A percentile compares a stretch with the other conserved stretches of the same genome.
Conservation (phyloP, 2,113 vertebrate species). For the Antechinus flavipes region DNA sequence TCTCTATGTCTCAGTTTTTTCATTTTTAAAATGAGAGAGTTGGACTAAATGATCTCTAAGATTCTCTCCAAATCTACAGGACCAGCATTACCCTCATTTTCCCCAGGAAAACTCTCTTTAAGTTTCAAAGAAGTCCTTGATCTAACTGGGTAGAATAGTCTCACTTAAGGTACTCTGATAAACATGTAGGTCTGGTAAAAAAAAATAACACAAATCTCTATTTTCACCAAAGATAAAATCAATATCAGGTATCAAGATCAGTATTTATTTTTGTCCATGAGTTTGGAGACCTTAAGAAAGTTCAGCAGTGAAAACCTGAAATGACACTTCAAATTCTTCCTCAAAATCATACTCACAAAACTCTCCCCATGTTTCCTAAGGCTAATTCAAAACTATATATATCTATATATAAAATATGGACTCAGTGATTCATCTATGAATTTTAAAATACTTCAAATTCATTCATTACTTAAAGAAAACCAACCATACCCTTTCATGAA, state of each 20-base stretch:
- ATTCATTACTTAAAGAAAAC: not conserved
- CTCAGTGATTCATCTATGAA: not conserved
- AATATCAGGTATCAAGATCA: not conserved
- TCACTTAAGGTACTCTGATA: not conserved
- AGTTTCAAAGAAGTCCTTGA: not conserved
- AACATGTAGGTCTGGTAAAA: not conserved
- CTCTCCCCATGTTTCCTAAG: not conserved
- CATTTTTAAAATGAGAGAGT: not conserved
- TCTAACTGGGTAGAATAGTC: not conserved
- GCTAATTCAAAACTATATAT: not conserved
- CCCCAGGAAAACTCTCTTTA: not conserved
- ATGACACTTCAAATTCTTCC: not conserved
- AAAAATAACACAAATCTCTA: not conserved
- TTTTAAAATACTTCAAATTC: not conserved
- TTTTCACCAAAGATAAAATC: not conserved
- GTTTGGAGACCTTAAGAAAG: not conserved
- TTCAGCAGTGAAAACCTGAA: not conserved
- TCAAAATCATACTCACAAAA: not conserved
- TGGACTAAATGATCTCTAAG: not conserved
- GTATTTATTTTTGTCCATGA: not conserved
- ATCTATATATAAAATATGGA: not conserved
- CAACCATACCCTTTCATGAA: not conserved
- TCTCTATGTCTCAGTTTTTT: not conserved
- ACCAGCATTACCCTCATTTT: not conserved
- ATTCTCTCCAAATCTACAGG: not conserved